Base-by-base conservation (phyloP, 2,797 vertebrate species). In the Orientallactaga sibirica region DNA sequence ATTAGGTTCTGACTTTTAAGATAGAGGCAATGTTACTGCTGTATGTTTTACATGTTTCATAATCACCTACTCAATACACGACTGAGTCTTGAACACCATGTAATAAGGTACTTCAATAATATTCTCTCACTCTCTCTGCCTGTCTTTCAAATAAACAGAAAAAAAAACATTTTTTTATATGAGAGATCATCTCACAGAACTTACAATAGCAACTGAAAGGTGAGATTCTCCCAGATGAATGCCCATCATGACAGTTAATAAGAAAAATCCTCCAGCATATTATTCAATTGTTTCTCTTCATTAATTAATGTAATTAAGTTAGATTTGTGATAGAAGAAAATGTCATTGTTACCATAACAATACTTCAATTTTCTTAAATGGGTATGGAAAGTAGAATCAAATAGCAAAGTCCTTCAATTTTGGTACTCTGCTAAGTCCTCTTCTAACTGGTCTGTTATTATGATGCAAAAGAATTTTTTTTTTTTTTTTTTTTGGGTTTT, bases 141-240 rank as follows among this genome's bases (percentile, higher is more conserved):
- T 58, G 12, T 12, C 14, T 58, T 48, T 48, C 48, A 48, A 48
- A 48, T 48, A 48, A 48, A 48, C 43, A 48, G 10, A 48, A 48
- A 10, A 6, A 48, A 48, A 48, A 48, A 48, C 48, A 48, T 8
- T 48, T 48, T 7, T 48, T 48, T 48, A 48, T 2, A 48, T 48
- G 48, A 48, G 43, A 98, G 98, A 84, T 97, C 98, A 98, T 99
- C 98, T 98, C 99, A 97, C 58, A 25, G 98, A 97, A 98, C 99
- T 98, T 9, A 98, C 98, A 29, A 98, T 99, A 91, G 98, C 99
- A 96, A 99, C 98, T 0, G 98, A 98, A 96, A 98, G 99, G 95
- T 98, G 67, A 95, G 99, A 98, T 96, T 99, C 99, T 91, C 99
- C 99, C 92, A 99, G 98, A 93, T 98, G 98, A 0, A 99, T 98